phyloP scores from a whole-genome alignment of 2,888 invertebrate genomes.

The Pheosia tremula region DNA sequence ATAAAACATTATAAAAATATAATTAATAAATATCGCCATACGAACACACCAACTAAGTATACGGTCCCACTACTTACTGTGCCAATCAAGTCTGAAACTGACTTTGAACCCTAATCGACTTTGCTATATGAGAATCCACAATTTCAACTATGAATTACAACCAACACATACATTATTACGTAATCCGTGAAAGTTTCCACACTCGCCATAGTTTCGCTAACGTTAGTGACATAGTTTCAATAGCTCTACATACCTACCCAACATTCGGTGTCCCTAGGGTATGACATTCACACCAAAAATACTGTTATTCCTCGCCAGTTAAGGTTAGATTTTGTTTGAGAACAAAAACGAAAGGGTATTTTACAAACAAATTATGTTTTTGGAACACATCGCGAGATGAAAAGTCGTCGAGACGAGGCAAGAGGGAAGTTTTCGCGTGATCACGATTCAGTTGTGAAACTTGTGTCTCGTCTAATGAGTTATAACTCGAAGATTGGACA shows the following conservation, averaged over 20 bases:
- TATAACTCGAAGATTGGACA: constrained; percentile 41
- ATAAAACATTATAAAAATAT: no score
- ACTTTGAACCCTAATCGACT: background rate
- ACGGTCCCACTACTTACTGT: no score
- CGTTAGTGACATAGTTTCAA: background rate
- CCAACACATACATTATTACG: background rate
- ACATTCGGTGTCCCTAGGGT: background rate
- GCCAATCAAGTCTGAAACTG: no score
- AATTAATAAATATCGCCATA: no score
- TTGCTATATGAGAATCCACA: background rate
- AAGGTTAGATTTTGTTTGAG: constrained; percentile 24
- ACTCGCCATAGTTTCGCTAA: background rate
- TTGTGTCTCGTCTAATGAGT: constrained; percentile 54
- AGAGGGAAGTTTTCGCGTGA: constrained; percentile 28
- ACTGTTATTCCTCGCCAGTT: background rate
- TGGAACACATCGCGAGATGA: constrained; percentile 42
- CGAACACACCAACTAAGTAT: no score
- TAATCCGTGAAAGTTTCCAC: constrained; percentile 1
- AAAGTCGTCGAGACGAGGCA: constrained; percentile 40
- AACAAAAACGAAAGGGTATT: constrained; percentile 32
- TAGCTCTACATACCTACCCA: background rate
- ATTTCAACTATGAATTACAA: background rate
- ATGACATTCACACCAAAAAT: background rate
- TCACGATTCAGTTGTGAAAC: constrained; percentile 31
- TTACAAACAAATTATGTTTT: constrained; percentile 53